Conservation (phyloP, 1,140 invertebrate genomes). For the Drosophila pallidifrons region DNA sequence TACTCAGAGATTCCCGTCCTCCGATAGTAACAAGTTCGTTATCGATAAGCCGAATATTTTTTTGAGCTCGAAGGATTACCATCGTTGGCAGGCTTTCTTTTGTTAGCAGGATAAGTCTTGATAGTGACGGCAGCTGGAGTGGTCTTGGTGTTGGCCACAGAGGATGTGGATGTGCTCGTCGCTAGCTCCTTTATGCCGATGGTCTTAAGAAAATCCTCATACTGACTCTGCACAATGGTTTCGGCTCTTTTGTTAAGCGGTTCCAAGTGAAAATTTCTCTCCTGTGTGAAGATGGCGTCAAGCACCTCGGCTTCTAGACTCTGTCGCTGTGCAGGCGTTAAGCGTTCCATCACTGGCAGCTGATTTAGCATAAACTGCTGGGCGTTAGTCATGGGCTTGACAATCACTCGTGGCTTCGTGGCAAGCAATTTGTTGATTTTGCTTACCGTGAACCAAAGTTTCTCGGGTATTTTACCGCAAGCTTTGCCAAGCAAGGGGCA, state of each 20-base stretch:
- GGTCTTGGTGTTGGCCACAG: background rate
- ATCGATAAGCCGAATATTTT: background rate
- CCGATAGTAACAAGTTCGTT: constrained; percentile 23
- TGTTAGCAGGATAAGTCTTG: background rate
- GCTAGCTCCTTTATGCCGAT: constrained; percentile 59
- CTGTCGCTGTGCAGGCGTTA: constrained; percentile 31
- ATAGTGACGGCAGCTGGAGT: background rate
- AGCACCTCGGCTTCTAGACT: constrained; percentile 58
- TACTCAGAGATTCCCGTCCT: constrained; percentile 3
- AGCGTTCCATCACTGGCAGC: constrained; percentile 36
- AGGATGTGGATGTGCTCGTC: background rate
- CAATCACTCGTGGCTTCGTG: background rate
- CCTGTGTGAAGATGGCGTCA: constrained; percentile 39
- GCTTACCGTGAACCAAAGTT: constrained; percentile 37
- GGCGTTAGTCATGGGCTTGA: background rate
- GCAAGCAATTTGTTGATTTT: constrained; percentile 38
- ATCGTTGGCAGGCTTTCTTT: background rate
- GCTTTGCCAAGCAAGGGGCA: constrained; percentile 34
- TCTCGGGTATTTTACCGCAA: constrained; percentile 21
- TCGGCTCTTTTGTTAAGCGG: background rate
- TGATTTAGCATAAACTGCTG: constrained; percentile 47
- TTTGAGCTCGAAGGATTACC: background rate
- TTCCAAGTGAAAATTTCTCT: constrained; percentile 7
- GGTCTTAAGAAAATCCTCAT: constrained; percentile 45
- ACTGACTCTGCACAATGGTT: constrained; percentile 37